These are phyloP conservation scores for Dexiosoma caninum DNA, from an alignment of 2,888 invertebrate genomes.

Conservation along the genomic window DNA sequence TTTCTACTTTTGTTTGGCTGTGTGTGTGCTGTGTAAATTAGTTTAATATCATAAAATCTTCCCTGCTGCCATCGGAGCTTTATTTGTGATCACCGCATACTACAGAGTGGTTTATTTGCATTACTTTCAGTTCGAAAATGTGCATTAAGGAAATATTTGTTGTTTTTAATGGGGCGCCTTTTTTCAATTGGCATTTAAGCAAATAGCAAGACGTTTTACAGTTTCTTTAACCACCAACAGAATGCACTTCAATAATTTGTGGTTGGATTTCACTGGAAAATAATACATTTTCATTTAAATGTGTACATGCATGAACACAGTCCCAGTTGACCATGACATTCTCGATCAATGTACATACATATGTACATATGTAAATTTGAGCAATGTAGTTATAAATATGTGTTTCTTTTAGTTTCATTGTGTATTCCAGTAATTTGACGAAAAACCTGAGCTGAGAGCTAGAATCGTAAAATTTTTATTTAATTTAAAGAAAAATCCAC, in stretches of 20 bases:
- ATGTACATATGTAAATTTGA: too few species aligned
- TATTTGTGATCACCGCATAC: background rate
- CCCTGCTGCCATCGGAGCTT: background rate
- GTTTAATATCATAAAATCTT: slow-evolving; percentile 21
- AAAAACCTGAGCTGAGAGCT: too few species aligned
- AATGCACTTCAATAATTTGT: background rate
- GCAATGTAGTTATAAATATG: too few species aligned
- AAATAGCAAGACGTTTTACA: slow-evolving; percentile 34
- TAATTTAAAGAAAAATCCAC: too few species aligned
- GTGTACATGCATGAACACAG: background rate
- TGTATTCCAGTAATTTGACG: too few species aligned
- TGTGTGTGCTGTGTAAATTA: slow-evolving; percentile 35
- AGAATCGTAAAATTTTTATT: too few species aligned
- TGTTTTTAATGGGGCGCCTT: slow-evolving; percentile 6
- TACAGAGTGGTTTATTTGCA: background rate
- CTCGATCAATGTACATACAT: too few species aligned
- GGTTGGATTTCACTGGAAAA: background rate
- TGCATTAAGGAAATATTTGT: slow-evolving; percentile 42
- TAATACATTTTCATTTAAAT: background rate
- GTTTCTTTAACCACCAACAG: background rate
- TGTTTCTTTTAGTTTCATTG: too few species aligned
- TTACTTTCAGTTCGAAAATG: slow-evolving; percentile 1
- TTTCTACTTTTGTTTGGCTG: slow-evolving; percentile 11
- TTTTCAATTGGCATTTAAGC: slow-evolving; percentile 49
- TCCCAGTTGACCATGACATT: background rate